phyloP scores from a whole-genome alignment of 2,797 vertebrate genomes.

The Eulemur albifrons region DNA sequence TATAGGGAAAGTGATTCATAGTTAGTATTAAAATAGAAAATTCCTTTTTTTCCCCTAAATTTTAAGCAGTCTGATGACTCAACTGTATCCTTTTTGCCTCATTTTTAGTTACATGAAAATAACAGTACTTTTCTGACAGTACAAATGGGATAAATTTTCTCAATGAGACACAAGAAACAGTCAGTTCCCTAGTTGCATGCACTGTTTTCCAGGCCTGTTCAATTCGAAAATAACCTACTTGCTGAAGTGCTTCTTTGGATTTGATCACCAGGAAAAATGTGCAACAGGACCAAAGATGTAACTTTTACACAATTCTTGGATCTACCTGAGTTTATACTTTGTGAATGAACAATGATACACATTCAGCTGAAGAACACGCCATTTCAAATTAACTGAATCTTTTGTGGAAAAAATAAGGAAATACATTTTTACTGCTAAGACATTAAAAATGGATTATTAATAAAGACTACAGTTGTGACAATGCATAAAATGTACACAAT shows the following conservation, averaged over 20 bases:
- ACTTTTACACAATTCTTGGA: neutral
- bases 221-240: neutral
- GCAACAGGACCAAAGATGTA: neutral
- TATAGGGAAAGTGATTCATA: neutral
- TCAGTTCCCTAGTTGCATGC: neutral
- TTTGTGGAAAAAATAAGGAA: neutral
- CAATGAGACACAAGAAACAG: neutral
- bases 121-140: neutral
- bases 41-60: neutral
- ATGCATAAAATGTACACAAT: neutral
- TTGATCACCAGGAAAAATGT: neutral
- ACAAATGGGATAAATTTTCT: neutral
- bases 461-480: neutral
- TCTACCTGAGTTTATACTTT: neutral
- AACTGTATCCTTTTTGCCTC: neutral
- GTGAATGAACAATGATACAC: neutral
- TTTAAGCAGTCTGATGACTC: neutral
- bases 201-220: neutral
- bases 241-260: neutral
- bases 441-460: neutral
- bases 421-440: neutral
- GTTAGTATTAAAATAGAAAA: constrained; percentile 12
- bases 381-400: constrained; percentile 9
- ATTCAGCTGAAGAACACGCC: neutral
- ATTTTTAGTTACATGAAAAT: neutral